phyloP scores from a whole-genome alignment of 2,888 invertebrate species.

The Leptinotarsa rubiginosa region DNA sequence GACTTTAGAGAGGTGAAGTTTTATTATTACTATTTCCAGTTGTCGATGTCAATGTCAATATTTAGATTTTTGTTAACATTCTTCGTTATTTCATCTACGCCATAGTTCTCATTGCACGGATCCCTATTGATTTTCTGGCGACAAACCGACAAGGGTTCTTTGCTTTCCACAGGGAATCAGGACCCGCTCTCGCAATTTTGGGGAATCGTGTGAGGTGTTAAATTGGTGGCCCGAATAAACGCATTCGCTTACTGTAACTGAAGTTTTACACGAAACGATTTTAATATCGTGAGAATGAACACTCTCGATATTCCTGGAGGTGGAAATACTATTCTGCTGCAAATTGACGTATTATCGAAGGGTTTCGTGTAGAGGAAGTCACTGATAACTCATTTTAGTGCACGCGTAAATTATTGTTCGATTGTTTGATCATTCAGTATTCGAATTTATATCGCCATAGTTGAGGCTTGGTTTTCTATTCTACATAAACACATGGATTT shows the following conservation, averaged over 20 bases:
- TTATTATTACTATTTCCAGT: no score
- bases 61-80: not conserved
- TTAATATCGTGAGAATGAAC: constrained; percentile 21
- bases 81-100: constrained; percentile 33
- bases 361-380: constrained; percentile 5
- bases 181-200: constrained; percentile 29
- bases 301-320: constrained; percentile 5
- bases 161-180: constrained; percentile 36
- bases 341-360: constrained; percentile 1
- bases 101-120: constrained; percentile 34
- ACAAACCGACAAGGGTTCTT: constrained; percentile 39
- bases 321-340: not conserved
- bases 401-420: constrained; percentile 1
- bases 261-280: constrained; percentile 14
- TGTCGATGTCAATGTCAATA: not conserved
- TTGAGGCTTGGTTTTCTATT: no score
- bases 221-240: constrained; percentile 17
- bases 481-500: no score
- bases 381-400: not conserved
- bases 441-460: not conserved
- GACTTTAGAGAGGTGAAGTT: no score
- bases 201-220: constrained; percentile 18
- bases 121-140: constrained; percentile 42
- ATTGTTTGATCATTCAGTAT: not conserved
- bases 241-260: constrained; percentile 15